phyloP scores from a whole-genome alignment of 2,888 invertebrate genomes.

The Eretmocerus hayati region DNA sequence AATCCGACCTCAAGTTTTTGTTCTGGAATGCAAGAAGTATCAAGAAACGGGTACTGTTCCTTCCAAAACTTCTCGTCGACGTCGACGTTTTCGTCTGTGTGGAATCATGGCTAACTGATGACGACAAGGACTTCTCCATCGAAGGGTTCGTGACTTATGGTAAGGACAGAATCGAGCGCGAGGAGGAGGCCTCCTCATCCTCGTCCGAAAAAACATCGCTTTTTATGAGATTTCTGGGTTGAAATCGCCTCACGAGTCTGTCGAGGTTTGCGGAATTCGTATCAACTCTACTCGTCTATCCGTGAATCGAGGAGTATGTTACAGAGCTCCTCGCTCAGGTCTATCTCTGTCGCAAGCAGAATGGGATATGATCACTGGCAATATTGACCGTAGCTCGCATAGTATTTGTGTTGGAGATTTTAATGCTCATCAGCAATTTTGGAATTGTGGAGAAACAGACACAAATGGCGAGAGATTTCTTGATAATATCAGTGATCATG shows the following conservation, averaged over 20 bases:
- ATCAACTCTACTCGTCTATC: background rate
- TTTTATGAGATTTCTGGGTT: background rate
- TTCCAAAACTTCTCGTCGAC: too few relatives aligned
- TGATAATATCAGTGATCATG: background rate
- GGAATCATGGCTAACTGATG: background rate
- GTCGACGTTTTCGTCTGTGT: background rate
- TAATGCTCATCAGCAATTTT: slow-evolving; percentile 8
- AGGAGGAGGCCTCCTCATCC: background rate
- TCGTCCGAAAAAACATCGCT: background rate
- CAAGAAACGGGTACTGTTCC: too few relatives aligned
- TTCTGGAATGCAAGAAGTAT: too few relatives aligned
- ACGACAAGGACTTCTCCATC: background rate
- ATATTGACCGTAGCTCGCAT: background rate
- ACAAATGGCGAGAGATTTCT: slow-evolving; percentile 2
- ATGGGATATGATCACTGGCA: background rate
- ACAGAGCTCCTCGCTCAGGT: slow-evolving; percentile 5
- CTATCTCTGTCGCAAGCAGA: background rate
- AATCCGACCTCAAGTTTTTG: too few relatives aligned
- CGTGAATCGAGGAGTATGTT: background rate
- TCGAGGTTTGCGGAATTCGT: background rate
- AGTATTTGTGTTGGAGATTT: slow-evolving; percentile 11
- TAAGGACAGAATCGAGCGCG: background rate
- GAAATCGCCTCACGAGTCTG: background rate
- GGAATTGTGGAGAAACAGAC: slow-evolving; percentile 10
- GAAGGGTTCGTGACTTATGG: background rate